phyloP scores from a whole-genome alignment of 2,113 vertebrate species.

The Etheostoma cragini region DNA sequence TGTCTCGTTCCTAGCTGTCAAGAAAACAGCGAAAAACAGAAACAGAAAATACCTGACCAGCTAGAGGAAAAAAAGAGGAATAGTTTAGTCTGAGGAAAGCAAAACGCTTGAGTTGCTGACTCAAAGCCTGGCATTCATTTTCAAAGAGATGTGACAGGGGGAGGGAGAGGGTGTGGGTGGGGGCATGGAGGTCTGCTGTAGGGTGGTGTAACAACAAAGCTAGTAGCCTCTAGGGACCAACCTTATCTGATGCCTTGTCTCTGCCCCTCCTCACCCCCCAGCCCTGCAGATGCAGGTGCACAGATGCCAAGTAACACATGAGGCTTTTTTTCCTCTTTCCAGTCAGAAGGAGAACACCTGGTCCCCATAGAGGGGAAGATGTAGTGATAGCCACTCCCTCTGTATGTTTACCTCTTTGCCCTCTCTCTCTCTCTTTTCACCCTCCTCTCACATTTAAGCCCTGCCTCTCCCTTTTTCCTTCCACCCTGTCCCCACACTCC shows the following conservation, averaged over 20 bases:
- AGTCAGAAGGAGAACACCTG: conserved; percentile 72
- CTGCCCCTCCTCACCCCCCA: conserved; percentile 63
- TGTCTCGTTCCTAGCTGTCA: conserved; percentile 26
- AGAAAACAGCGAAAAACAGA: conserved; percentile 25
- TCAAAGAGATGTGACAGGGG: conserved; percentile 59
- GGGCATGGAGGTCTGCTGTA: conserved; percentile 62
- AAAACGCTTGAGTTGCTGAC: conserved; percentile 64
- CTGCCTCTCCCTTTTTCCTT: neutral
- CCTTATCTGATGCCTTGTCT: conserved; percentile 73
- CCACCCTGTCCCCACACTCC: neutral
- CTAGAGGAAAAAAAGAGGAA: conserved; percentile 11
- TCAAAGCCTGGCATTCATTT: conserved; percentile 72
- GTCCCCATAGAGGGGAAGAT: conserved; percentile 51
- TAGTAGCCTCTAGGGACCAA: conserved; percentile 67
- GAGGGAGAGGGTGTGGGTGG: conserved; percentile 49
- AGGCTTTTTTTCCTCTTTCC: conserved; percentile 47
- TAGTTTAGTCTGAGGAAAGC: conserved; percentile 23
- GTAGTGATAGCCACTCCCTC: conserved; percentile 29
- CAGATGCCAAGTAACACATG: conserved; percentile 79
- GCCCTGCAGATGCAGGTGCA: conserved; percentile 78
- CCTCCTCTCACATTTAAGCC: conserved; percentile 20
- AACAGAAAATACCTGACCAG: conserved; percentile 51
- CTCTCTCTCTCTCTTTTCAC: conserved; percentile 27
- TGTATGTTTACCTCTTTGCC: conserved; percentile 30
- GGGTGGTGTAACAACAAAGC: conserved; percentile 69